These are phyloP conservation scores for Lordiphosa clarofinis DNA, from an alignment of 1,140 invertebrate genomes.

Conservation along the genomic window DNA sequence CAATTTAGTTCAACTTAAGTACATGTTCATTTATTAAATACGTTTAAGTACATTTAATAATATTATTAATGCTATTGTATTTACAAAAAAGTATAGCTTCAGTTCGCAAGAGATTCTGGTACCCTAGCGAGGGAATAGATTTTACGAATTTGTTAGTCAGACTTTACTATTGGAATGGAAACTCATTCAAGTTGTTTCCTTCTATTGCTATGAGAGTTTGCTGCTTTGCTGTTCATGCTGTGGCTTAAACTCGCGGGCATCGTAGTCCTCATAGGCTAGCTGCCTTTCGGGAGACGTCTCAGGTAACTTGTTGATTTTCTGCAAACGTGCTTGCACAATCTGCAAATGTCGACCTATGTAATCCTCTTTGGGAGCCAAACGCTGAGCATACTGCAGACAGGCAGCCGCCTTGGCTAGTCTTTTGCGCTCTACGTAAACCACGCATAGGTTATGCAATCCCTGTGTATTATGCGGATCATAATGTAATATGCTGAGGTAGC, in stretches of 20 bases:
- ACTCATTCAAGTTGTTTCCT: neutral
- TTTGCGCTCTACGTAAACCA: conserved; percentile 95
- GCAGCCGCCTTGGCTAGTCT: conserved; percentile 89
- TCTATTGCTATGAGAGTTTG: conserved; percentile 46
- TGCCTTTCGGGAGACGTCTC: conserved; percentile 67
- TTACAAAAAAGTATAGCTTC: conserved; percentile 29
- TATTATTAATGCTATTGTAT: conserved; percentile 13
- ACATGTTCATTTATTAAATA: neutral
- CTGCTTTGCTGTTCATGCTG: conserved; percentile 31
- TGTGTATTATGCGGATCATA: conserved; percentile 95
- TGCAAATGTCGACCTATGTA: conserved; percentile 93
- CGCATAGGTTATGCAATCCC: conserved; percentile 96
- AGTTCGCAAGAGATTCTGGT: neutral
- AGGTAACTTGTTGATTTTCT: conserved; percentile 77
- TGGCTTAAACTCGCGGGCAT: conserved; percentile 68
- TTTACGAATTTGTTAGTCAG: no score
- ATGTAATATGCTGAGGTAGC: conserved; percentile 92
- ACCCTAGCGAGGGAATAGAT: no score
- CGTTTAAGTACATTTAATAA: conserved; percentile 20
- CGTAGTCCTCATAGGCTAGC: conserved; percentile 70
- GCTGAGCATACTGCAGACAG: conserved; percentile 89
- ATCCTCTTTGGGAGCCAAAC: conserved; percentile 91
- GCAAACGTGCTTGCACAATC: conserved; percentile 69
- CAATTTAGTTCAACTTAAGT: no score
- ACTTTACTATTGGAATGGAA: no score